Percentiles rank a stretch among this genome's conserved stretches.
Evolutionary conservation across 2,888 invertebrate genomes (phyloP).

Genomic region (Euphydryas editha): DNA sequence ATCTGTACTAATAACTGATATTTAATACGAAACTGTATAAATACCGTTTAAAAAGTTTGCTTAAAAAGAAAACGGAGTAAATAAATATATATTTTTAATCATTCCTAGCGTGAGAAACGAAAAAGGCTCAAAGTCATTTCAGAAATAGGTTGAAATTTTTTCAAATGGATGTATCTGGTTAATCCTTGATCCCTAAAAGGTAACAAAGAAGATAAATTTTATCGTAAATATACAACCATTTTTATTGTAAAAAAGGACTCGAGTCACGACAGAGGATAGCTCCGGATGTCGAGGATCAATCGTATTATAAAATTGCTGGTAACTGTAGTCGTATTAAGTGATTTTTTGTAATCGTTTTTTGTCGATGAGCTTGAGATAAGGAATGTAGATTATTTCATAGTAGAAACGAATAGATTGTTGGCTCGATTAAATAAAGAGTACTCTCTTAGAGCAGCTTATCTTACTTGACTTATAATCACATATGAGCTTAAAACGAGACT

Average conservation of each 20-base stretch:
- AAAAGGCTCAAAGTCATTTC: background rate
- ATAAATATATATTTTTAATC: background rate
- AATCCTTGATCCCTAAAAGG: slow-evolving; percentile 16
- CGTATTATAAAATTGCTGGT: slow-evolving; percentile 65
- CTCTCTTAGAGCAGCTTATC: slow-evolving; percentile 18
- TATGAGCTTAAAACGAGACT: slow-evolving; percentile 15
- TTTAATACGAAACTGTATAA: background rate
- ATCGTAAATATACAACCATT: slow-evolving; percentile 15
- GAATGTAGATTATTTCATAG: slow-evolving; percentile 21
- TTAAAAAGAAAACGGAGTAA: background rate
- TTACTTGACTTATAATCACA: slow-evolving; percentile 28
- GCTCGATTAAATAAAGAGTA: slow-evolving; percentile 20
- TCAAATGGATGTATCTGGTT: slow-evolving; percentile 2
- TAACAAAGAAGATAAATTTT: background rate
- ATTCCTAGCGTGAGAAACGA: background rate
- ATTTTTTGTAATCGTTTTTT: slow-evolving; percentile 34
- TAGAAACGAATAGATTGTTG: slow-evolving; percentile 23
- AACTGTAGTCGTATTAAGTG: slow-evolving; percentile 36
- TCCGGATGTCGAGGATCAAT: slow-evolving; percentile 64
- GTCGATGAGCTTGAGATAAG: slow-evolving; percentile 24
- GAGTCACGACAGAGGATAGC: slow-evolving; percentile 48
- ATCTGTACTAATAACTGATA: slow-evolving; percentile 27
- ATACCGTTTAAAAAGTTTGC: background rate
- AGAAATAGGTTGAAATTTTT: background rate
- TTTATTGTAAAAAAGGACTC: slow-evolving; percentile 17